Percentiles rank a stretch among this genome's conserved stretches.
Evolutionary conservation across 2,113 vertebrate species (phyloP).

Genomic region (Aleadryas rufinucha): DNA sequence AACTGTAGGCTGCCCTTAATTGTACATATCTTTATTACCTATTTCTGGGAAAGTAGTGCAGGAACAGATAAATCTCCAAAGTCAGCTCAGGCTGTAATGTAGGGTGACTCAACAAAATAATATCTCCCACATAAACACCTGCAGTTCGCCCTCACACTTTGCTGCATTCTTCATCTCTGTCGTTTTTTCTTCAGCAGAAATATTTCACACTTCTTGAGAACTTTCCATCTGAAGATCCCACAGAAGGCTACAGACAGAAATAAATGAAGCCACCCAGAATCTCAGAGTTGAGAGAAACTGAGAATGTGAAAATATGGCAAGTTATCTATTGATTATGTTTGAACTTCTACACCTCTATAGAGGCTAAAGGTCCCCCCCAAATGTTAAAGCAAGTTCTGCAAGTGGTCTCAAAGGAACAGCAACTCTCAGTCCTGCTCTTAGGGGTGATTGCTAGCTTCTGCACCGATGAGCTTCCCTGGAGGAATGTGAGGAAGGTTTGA

Average conservation of each 20-base stretch:
- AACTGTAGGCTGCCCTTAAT: neutral
- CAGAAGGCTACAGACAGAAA: neutral
- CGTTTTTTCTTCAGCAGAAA: neutral
- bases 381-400: neutral
- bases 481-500: neutral
- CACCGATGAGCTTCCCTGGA: neutral
- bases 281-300: neutral
- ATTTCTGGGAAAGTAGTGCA: neutral
- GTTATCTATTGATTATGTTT: neutral
- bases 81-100: neutral
- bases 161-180: neutral
- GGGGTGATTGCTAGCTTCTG: neutral
- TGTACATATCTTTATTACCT: neutral
- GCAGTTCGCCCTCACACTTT: neutral
- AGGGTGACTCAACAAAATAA: neutral
- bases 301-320: neutral
- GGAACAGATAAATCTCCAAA: neutral
- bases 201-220: neutral
- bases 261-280: neutral
- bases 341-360: neutral
- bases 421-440: neutral
- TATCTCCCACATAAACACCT: neutral
- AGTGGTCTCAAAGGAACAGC: neutral
- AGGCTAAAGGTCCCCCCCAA: neutral
- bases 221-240: neutral